Base-by-base conservation (phyloP, 2,888 invertebrate genomes). In the Ectemnius cavifrons region DNA sequence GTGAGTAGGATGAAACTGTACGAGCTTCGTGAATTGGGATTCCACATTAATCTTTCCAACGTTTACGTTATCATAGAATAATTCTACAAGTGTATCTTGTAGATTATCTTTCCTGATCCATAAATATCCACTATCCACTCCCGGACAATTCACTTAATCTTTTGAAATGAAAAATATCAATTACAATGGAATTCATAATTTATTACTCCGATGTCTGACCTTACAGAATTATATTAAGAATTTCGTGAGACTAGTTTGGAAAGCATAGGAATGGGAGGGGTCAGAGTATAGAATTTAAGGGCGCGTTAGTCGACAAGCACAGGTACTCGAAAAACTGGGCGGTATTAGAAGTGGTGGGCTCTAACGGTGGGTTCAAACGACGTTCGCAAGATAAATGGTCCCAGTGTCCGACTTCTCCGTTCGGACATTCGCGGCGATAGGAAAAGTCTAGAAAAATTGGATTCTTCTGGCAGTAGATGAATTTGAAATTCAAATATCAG, bases 1-100 rank as follows among this genome's bases (percentile, higher is more conserved):
- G 83, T 83, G 85, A 84, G 79, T 67, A 67, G 77, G 71, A 63
- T 79, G 71, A 83, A 82, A 83, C 81, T 74, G 61, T 16, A 57
- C 56, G 74, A 71, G 59, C 64, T 47, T 49, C 67, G 20, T 47
- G 59, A 63, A 80, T 82, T 82, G 76, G 67, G 64, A 80, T 80
- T 79, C 72, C 65, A 4, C 57, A 23, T 28, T 47, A 16, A 11
- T 13, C n/a, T 52, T 16, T 52, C 5, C 37, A 11, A 37, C 37
- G 37, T 4, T 37, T 37, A 4, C 37, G 2, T 37, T 37, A 37
- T 11, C 11, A 37, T 8, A 8, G 8, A 8, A 11, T 1, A 37
- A 37, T 37, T 6, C 37, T 37, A 8, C 37, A 37, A 0, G 37
- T 11, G 37, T 11, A 37, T 11, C 37, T 6, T 11, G 37, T 37